These are phyloP conservation scores for Hesperophylax magnus DNA, from an alignment of 1,140 invertebrate genomes.

Conservation along the genomic window DNA sequence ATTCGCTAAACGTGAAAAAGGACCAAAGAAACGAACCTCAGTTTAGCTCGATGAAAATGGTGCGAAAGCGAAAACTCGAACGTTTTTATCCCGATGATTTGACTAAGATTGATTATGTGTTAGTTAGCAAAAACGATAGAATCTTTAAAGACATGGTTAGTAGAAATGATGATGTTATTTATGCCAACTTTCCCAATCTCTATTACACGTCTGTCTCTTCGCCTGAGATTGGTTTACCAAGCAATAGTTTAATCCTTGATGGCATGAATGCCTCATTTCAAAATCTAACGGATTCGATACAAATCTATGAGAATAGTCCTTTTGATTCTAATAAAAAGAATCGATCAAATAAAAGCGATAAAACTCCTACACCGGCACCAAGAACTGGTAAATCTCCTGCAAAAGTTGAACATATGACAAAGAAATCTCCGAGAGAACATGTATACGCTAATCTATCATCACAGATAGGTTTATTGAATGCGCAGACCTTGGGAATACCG, in stretches of 20 bases:
- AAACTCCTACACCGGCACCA: slow-evolving; percentile 55
- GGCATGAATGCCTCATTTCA: slow-evolving; percentile 50
- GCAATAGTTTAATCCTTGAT: slow-evolving; percentile 33
- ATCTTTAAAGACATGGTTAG: slow-evolving; percentile 26
- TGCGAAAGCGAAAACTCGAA: slow-evolving; percentile 67
- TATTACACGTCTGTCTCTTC: slow-evolving; percentile 30
- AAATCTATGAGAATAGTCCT: slow-evolving; percentile 56
- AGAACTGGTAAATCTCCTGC: slow-evolving; percentile 46
- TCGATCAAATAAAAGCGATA: slow-evolving; percentile 38
- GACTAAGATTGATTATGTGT: slow-evolving; percentile 53
- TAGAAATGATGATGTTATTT: slow-evolving; percentile 44
- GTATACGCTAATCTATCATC: slow-evolving; percentile 50
- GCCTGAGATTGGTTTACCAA: slow-evolving; percentile 25
- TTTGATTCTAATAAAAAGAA: slow-evolving; percentile 31
- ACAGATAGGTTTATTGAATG: slow-evolving; percentile 36
- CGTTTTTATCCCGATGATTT: slow-evolving; percentile 67
- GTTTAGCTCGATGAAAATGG: slow-evolving; percentile 65
- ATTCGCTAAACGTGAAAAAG: slow-evolving; percentile 52
- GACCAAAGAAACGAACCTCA: slow-evolving; percentile 45
- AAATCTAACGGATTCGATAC: slow-evolving; percentile 56
- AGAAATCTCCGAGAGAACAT: slow-evolving; percentile 43
- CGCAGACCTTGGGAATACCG: slow-evolving; percentile 25
- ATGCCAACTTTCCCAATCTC: slow-evolving; percentile 52
- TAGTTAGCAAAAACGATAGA: slow-evolving; percentile 46
- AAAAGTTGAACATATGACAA: slow-evolving; percentile 6